A percentile compares a stretch with the other conserved stretches of the same genome.
phyloP scores from a whole-genome alignment of 2,797 vertebrate genomes.

The Botia almorhae region DNA sequence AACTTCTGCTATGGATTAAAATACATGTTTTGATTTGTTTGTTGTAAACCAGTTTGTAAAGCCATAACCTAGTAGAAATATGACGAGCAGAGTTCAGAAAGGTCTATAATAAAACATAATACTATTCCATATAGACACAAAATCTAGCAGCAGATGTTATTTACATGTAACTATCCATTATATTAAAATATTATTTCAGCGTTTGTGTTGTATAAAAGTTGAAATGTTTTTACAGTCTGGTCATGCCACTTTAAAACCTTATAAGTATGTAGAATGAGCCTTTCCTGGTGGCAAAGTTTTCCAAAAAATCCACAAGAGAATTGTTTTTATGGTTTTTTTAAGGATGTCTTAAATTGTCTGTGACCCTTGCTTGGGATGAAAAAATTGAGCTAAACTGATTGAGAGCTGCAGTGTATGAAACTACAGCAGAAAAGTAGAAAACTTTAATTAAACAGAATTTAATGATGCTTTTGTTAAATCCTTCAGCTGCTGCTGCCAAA shows the following conservation, averaged over 20 bases:
- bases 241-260: constrained; percentile 14
- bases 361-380: too few relatives aligned
- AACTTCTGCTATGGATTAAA: too few relatives aligned
- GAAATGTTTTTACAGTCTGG: neutral
- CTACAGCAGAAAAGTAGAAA: neutral
- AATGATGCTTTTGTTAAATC: neutral
- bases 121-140: too few relatives aligned
- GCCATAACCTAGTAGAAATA: too few relatives aligned
- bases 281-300: neutral
- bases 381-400: neutral
- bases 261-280: neutral
- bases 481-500: constrained; percentile 58
- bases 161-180: neutral
- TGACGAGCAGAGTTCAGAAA: too few relatives aligned
- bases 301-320: neutral
- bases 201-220: neutral
- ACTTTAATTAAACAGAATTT: neutral
- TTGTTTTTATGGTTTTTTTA: too few relatives aligned
- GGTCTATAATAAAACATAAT: too few relatives aligned
- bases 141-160: too few relatives aligned
- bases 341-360: too few relatives aligned
- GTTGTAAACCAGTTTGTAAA: too few relatives aligned
- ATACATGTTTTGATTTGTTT: too few relatives aligned
- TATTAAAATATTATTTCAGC: neutral
- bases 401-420: neutral